Evolutionary conservation across 2,113 vertebrate genomes (phyloP).

Genomic region (Pteruthius melanotis): DNA sequence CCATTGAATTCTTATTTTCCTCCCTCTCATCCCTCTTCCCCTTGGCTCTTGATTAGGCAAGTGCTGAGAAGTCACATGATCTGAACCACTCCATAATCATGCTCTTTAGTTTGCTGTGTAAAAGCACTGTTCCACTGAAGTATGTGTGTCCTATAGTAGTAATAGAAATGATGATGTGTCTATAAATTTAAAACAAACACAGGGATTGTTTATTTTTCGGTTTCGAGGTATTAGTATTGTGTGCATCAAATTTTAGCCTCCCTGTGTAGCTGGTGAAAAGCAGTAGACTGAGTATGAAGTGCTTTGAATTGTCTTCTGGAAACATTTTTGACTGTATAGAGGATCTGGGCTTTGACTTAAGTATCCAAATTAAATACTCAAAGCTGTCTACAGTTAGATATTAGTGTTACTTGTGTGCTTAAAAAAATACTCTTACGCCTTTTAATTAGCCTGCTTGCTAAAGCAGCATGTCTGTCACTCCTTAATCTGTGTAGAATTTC

Average conservation of each 20-base stretch:
- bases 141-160: neutral
- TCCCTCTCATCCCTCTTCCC: conserved; percentile 15
- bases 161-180: neutral
- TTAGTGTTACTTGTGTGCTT: neutral
- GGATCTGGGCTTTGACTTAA: neutral
- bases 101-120: neutral
- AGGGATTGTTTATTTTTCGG: neutral
- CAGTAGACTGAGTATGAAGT: neutral
- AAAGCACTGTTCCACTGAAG: neutral
- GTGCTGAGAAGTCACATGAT: neutral
- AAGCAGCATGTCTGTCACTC: neutral
- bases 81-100: neutral
- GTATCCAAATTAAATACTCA: neutral
- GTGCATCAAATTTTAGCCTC: neutral
- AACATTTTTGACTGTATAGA: neutral
- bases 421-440: neutral
- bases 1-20: conserved; percentile 15
- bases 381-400: neutral
- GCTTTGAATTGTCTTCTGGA: neutral
- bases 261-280: neutral
- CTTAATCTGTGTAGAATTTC: neutral
- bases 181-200: neutral
- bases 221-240: neutral
- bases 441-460: neutral
- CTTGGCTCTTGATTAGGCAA: conserved; percentile 15